These are phyloP conservation scores for Rhogogaster chlorosoma DNA, from an alignment of 2,888 invertebrate species.

Conservation along the genomic window DNA sequence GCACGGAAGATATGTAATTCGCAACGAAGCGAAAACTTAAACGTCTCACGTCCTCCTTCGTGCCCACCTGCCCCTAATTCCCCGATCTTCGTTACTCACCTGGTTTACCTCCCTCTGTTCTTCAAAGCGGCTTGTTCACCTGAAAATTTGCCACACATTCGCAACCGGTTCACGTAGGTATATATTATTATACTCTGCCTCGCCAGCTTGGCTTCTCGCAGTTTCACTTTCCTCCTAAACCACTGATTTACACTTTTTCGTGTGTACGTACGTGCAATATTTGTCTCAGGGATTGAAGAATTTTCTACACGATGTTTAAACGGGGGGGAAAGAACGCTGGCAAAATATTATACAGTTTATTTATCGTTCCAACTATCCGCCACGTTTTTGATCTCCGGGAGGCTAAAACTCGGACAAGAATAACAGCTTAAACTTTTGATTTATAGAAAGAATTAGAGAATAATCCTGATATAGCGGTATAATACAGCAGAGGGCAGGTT, in stretches of 20 bases:
- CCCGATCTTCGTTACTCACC: neutral
- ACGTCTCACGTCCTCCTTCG: neutral
- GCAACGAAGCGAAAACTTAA: slow-evolving; percentile 55
- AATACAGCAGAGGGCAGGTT: neutral
- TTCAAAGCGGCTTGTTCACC: neutral
- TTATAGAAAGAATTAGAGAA: slow-evolving; percentile 46
- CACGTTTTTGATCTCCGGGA: neutral
- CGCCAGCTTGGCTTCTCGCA: neutral
- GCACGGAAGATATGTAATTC: slow-evolving; percentile 67
- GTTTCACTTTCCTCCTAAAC: neutral
- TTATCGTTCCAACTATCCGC: neutral
- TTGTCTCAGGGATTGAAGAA: neutral
- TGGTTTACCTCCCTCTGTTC: neutral
- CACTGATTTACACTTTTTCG: neutral
- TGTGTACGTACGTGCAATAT: neutral
- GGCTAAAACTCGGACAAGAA: neutral
- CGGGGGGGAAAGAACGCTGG: too few relatives aligned
- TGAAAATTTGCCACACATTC: neutral
- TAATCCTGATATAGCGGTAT: slow-evolving; percentile 47
- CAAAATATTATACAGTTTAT: neutral
- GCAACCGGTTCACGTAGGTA: too few relatives aligned
- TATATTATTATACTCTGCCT: neutral
- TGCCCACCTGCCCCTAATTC: neutral
- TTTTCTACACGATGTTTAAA: neutral
- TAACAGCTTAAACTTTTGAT: slow-evolving; percentile 48